Conservation (phyloP, 1,140 invertebrate species). For the Andricus grossulariae region DNA sequence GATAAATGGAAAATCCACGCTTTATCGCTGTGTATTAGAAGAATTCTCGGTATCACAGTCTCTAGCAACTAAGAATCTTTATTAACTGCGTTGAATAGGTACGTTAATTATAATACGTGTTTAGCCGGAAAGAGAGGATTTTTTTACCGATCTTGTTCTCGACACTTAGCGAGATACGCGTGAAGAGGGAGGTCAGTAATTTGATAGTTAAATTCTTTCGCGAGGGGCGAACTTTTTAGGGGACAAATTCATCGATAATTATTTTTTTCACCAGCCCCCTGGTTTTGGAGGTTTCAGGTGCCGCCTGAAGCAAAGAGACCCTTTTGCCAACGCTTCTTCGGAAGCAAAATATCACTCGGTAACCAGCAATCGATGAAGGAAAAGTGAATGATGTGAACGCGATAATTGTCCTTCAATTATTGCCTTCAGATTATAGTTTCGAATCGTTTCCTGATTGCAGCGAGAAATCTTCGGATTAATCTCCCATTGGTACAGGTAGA, state of each 20-base stretch:
- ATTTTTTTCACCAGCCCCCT: constrained; percentile 7
- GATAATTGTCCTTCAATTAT: background rate
- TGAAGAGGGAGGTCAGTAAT: constrained; percentile 3
- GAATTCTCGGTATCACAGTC: constrained; percentile 66
- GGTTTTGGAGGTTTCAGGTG: background rate
- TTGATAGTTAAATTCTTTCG: constrained; percentile 20
- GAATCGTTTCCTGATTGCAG: background rate
- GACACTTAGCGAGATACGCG: background rate
- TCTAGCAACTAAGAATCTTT: constrained; percentile 64
- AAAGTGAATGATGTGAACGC: background rate
- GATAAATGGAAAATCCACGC: constrained; percentile 64
- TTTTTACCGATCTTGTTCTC: constrained; percentile 6
- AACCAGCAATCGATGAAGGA: background rate
- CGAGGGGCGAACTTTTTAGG: constrained; percentile 13
- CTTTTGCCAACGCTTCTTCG: constrained; percentile 1
- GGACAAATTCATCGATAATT: constrained; percentile 19
- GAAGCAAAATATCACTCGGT: constrained; percentile 8
- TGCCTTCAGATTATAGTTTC: background rate
- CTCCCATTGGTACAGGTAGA: constrained; percentile 27
- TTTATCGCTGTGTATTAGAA: constrained; percentile 67
- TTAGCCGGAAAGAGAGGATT: background rate
- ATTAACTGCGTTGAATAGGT: constrained; percentile 42
- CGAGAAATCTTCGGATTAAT: constrained; percentile 20
- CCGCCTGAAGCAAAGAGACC: constrained; percentile 16
- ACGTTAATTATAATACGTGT: constrained; percentile 29